A percentile compares a stretch with the other conserved stretches of the same genome.
Evolutionary conservation across 1,140 invertebrate genomes (phyloP).

Genomic region (Olivierus martensii): DNA sequence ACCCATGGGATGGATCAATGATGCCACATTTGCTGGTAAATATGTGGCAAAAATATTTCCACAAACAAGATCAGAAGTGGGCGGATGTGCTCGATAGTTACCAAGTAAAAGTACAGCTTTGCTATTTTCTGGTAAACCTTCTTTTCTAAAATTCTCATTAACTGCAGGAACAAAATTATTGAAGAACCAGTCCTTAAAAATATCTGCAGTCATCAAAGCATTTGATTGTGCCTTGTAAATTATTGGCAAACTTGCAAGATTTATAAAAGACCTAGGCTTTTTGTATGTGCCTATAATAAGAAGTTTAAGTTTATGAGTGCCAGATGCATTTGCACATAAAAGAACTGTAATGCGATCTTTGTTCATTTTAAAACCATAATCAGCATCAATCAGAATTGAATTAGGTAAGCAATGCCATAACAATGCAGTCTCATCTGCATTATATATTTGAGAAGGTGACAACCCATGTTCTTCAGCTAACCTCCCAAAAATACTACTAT

Average conservation of each 20-base stretch:
- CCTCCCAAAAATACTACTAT: neutral
- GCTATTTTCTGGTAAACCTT: neutral
- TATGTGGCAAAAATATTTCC: neutral
- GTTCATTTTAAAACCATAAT: neutral
- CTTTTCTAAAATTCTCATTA: neutral
- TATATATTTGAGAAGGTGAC: neutral
- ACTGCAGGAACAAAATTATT: neutral
- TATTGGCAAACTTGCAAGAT: neutral
- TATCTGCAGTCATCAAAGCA: neutral
- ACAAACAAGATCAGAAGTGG: neutral
- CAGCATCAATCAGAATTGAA: neutral
- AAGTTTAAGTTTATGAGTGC: neutral
- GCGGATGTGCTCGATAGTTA: neutral
- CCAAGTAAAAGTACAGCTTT: neutral
- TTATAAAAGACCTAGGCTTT: neutral
- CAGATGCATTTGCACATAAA: slow-evolving; percentile 4
- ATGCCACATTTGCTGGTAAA: neutral
- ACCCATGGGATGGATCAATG: neutral
- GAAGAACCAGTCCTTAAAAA: neutral
- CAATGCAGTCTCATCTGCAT: neutral
- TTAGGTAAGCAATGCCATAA: neutral
- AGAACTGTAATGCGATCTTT: slow-evolving; percentile 1
- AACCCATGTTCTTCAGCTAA: neutral
- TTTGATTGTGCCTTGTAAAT: neutral
- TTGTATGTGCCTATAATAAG: neutral